These are phyloP conservation scores for Chelon auratus DNA, from an alignment of 2,797 vertebrate species.

Conservation along the genomic window DNA sequence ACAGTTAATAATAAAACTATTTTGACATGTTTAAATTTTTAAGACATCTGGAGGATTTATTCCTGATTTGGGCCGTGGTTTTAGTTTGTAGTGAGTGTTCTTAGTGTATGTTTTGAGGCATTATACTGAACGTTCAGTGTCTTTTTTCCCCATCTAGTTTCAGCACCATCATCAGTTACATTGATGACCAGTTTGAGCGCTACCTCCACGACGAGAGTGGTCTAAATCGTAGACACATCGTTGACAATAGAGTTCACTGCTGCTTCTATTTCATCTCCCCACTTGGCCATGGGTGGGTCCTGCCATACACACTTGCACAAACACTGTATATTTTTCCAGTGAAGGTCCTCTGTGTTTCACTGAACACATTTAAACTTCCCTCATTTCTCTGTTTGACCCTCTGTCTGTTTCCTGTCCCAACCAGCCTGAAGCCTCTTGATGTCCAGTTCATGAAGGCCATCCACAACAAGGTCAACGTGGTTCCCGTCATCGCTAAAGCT, in stretches of 20 bases:
- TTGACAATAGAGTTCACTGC: conserved; percentile 98
- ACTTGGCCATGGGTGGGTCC: conserved; percentile 94
- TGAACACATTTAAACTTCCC: background rate
- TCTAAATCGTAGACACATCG: conserved; percentile 94
- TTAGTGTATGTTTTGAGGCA: background rate
- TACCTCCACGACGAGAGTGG: conserved; percentile 99
- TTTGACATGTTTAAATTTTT: background rate
- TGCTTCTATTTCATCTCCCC: conserved; percentile 99
- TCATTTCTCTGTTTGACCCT: background rate
- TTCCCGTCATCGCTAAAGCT: conserved; percentile 98
- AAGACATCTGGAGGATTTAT: background rate
- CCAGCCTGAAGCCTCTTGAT: conserved; percentile 95
- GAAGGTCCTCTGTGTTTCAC: background rate
- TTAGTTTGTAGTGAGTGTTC: no score
- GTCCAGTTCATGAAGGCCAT: conserved; percentile 99
- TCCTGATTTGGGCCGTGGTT: background rate
- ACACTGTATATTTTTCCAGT: background rate
- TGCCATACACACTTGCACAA: background rate
- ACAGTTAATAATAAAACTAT: background rate
- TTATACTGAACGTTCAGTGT: background rate
- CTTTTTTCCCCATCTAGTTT: conserved; percentile 83
- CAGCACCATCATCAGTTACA: conserved; percentile 97
- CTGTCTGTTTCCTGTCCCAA: conserved; percentile 44
- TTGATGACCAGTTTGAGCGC: conserved; percentile 98
- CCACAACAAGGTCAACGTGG: conserved; percentile 98